A percentile compares a stretch with the other conserved stretches of the same genome.
Evolutionary conservation across 1,140 invertebrate species (phyloP).

Genomic region (Formica exsecta): DNA sequence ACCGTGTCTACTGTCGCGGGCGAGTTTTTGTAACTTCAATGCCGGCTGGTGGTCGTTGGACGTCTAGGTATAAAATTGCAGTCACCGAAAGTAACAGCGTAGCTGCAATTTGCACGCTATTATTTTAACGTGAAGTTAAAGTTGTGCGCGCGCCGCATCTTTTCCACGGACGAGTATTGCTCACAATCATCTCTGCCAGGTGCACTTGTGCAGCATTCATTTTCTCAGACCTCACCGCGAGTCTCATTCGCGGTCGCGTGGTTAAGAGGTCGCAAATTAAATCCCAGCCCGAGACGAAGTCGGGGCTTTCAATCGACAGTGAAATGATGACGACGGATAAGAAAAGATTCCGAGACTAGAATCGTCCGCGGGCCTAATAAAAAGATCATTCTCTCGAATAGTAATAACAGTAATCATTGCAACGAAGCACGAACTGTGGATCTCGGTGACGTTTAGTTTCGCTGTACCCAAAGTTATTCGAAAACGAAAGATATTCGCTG

Average conservation of each 20-base stretch:
- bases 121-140: constrained; percentile 52
- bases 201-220: constrained; percentile 51
- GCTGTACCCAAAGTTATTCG: neutral
- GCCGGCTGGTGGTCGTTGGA: neutral
- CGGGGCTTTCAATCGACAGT: constrained; percentile 50
- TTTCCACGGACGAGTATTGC: neutral
- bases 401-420: constrained; percentile 65
- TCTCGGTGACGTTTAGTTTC: constrained; percentile 16
- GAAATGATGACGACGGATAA: constrained; percentile 25
- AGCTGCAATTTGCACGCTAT: constrained; percentile 54
- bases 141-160: constrained; percentile 15
- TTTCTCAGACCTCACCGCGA: constrained; percentile 59
- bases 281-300: constrained; percentile 35
- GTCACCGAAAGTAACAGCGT: constrained; percentile 46
- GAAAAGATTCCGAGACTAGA: constrained; percentile 3
- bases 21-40: constrained; percentile 34
- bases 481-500: constrained; percentile 12
- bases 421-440: neutral
- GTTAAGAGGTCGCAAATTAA: constrained; percentile 71
- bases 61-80: neutral
- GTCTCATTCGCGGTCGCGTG: constrained; percentile 62
- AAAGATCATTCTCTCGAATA: constrained; percentile 45
- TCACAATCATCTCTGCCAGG: constrained; percentile 17
- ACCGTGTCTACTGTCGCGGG: constrained; percentile 1
- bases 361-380: constrained; percentile 67